Conservation (phyloP, 35 echinoderm and acorn worm genomes). For the Anneissia japonica region DNA sequence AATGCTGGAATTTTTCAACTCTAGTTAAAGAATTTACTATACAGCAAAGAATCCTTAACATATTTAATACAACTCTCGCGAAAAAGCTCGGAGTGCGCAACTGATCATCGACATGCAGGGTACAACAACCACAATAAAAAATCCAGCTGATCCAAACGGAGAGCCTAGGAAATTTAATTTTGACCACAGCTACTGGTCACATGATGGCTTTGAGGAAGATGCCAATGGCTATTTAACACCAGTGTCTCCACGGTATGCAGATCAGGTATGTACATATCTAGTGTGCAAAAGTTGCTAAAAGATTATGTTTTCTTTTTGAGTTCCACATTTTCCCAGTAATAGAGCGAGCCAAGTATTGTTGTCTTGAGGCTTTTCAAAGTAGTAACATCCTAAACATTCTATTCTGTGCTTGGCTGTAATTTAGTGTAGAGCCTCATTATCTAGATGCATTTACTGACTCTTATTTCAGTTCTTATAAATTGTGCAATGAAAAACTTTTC, state of each 20-base stretch:
- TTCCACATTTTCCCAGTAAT: too few species aligned
- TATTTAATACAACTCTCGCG: conserved; percentile 70
- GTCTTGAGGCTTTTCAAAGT: too few species aligned
- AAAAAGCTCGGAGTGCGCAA: conserved; percentile 81
- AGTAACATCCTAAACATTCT: too few species aligned
- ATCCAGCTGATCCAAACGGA: conserved; percentile 65
- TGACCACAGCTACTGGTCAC: conserved; percentile 99
- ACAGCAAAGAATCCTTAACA: conserved; percentile 55
- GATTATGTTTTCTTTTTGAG: too few species aligned
- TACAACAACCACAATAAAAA: conserved; percentile 64
- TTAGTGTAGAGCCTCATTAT: too few species aligned
- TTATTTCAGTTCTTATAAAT: too few species aligned
- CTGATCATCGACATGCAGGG: conserved; percentile 87
- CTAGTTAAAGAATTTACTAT: not conserved
- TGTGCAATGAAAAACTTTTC: too few species aligned
- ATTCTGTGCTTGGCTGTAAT: too few species aligned
- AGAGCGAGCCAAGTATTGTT: too few species aligned
- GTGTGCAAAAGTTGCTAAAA: too few species aligned
- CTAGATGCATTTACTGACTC: too few species aligned
- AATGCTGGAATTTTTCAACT: not conserved
- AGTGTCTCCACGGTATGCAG: conserved; percentile 52
- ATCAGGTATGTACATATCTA: conserved; percentile 74
- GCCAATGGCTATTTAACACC: conserved; percentile 54
- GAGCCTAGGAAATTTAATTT: conserved; percentile 89
- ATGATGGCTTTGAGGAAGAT: conserved; percentile 67